Evolutionary conservation across 1,140 invertebrate species (phyloP).

Genomic region (Maconellicoccus hirsutus): DNA sequence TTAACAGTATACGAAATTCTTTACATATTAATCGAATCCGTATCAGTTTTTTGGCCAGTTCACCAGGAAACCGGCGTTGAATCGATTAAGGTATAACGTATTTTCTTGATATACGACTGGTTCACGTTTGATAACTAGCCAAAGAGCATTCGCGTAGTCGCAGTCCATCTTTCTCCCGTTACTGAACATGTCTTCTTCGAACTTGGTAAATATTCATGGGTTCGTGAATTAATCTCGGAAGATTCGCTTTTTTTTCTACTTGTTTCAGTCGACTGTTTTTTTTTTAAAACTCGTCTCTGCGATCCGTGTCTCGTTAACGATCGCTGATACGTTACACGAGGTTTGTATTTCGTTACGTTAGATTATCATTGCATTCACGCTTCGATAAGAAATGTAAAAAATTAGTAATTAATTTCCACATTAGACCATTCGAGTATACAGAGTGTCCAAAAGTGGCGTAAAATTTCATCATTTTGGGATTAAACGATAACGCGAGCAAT

Average conservation of each 20-base stretch:
- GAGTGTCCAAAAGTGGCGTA: too few relatives aligned
- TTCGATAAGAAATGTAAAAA: too few relatives aligned
- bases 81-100: background rate
- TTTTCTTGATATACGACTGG: background rate
- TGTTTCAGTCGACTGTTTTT: background rate
- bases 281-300: background rate
- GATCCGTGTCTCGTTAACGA: background rate
- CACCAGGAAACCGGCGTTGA: background rate
- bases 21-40: background rate
- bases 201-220: conserved; percentile 8
- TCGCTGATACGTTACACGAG: background rate
- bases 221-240: background rate
- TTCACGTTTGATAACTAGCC: conserved; percentile 3
- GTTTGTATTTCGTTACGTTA: background rate
- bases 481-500: background rate
- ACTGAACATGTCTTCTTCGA: background rate
- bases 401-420: too few relatives aligned
- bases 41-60: background rate
- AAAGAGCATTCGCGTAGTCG: background rate
- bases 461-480: too few relatives aligned
- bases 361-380: too few relatives aligned
- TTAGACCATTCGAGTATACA: too few relatives aligned
- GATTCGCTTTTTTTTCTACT: background rate
- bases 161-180: conserved; percentile 7
- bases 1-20: background rate